These are phyloP conservation scores for Anoura caudifer DNA, from an alignment of 2,113 vertebrate genomes.

Conservation along the genomic window DNA sequence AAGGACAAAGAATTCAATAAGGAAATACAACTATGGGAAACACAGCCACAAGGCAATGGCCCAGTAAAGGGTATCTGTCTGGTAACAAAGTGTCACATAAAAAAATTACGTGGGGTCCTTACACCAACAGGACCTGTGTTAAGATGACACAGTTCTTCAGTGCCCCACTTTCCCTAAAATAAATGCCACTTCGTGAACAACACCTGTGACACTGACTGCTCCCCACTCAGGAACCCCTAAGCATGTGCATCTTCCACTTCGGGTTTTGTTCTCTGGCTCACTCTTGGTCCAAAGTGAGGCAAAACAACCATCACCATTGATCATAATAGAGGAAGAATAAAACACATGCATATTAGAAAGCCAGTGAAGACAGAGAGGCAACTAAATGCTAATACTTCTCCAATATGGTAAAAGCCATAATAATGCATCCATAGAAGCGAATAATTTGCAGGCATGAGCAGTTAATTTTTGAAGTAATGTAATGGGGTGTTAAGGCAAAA, in stretches of 20 bases:
- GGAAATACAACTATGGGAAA: not conserved
- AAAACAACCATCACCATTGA: not conserved
- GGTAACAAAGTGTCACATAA: not conserved
- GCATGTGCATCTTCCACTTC: not conserved
- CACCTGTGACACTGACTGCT: not conserved
- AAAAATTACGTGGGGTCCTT: not conserved
- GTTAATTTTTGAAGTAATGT: not conserved
- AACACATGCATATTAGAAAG: fast-evolving
- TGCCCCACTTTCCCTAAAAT: not conserved
- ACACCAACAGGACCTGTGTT: not conserved
- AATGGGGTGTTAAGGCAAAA: no score
- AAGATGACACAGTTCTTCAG: not conserved
- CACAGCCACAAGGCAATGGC: not conserved
- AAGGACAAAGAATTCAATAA: not conserved
- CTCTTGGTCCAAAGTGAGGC: not conserved
- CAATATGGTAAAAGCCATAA: not conserved
- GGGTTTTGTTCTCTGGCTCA: not conserved
- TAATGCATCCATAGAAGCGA: not conserved
- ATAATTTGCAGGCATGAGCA: not conserved
- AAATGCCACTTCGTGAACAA: not conserved
- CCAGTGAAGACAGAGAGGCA: not conserved
- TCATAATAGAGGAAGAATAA: not conserved
- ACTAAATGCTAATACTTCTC: not conserved
- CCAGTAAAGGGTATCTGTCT: not conserved
- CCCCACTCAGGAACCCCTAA: fast-evolving